phyloP scores from a whole-genome alignment of 2,888 invertebrate genomes.

The Patella depressa region DNA sequence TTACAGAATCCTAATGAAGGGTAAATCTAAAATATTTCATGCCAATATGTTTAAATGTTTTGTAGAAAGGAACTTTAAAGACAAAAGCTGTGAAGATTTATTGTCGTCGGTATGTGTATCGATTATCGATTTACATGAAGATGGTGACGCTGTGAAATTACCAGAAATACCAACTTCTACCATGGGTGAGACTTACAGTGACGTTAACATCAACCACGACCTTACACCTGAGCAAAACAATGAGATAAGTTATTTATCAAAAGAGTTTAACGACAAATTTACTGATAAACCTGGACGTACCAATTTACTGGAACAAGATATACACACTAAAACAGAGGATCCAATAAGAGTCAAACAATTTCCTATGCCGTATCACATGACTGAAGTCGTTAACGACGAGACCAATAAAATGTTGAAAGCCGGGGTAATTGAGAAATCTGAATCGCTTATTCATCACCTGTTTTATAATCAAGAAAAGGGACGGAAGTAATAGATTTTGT shows the following conservation, averaged over 20 bases:
- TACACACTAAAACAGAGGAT: background rate
- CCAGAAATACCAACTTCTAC: no score
- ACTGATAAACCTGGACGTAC: background rate
- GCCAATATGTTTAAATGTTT: constrained; percentile 25
- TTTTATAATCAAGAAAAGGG: background rate
- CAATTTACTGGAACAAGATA: background rate
- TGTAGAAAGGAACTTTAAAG: constrained; percentile 1
- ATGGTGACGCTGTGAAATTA: no score
- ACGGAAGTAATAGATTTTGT: background rate
- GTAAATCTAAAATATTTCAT: constrained; percentile 20
- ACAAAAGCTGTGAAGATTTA: background rate
- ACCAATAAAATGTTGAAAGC: no score
- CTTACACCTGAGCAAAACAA: background rate
- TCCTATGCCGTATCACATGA: background rate
- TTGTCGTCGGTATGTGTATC: background rate
- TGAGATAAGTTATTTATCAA: background rate
- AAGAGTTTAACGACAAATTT: background rate
- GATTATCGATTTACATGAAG: no score
- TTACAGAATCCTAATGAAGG: constrained; percentile 25
- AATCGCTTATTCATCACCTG: background rate
- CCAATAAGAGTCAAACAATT: background rate
- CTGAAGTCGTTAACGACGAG: background rate
- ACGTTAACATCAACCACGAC: background rate
- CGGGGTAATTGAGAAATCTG: background rate
- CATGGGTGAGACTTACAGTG: no score